A percentile compares a stretch with the other conserved stretches of the same genome.
Evolutionary conservation across 2,888 invertebrate species (phyloP).

Genomic region (Chorisops tibialis): DNA sequence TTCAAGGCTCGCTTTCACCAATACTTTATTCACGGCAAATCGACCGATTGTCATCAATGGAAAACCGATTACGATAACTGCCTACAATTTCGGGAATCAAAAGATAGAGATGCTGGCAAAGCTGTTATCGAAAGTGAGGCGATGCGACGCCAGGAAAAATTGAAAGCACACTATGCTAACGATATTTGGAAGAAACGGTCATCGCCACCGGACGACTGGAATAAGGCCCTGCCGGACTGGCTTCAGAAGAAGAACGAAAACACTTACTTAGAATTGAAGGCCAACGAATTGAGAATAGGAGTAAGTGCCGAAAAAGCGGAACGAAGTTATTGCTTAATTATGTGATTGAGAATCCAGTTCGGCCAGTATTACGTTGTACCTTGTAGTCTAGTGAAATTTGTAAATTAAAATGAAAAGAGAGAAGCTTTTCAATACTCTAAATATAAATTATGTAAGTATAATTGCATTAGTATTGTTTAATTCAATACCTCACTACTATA

Average conservation of each 20-base stretch:
- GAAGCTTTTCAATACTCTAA: no score
- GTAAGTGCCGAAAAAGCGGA: conserved; percentile 34
- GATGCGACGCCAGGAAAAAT: conserved; percentile 59
- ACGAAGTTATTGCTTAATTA: conserved; percentile 26
- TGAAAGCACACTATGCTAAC: conserved; percentile 68
- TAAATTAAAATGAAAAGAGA: not conserved
- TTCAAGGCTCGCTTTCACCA: conserved; percentile 77
- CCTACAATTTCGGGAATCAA: conserved; percentile 62
- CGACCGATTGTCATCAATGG: conserved; percentile 75
- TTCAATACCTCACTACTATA: no score
- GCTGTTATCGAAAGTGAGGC: conserved; percentile 71
- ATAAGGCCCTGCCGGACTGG: conserved; percentile 74
- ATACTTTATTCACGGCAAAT: conserved; percentile 75
- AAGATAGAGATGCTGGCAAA: conserved; percentile 60
- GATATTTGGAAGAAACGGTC: conserved; percentile 75
- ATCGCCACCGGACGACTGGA: conserved; percentile 77
- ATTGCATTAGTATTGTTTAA: no score
- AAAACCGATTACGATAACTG: conserved; percentile 74
- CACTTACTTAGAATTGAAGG: conserved; percentile 64
- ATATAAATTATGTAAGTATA: no score
- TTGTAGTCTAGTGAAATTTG: not conserved
- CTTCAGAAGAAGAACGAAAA: conserved; percentile 64
- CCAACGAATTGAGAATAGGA: conserved; percentile 59
- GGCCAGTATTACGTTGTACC: not conserved
- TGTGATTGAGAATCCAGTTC: conserved; percentile 12